Evolutionary conservation across 2,797 vertebrate species (phyloP), one percentile per base, ranked within the genome.

Genomic region (Babyrousa celebensis): DNA sequence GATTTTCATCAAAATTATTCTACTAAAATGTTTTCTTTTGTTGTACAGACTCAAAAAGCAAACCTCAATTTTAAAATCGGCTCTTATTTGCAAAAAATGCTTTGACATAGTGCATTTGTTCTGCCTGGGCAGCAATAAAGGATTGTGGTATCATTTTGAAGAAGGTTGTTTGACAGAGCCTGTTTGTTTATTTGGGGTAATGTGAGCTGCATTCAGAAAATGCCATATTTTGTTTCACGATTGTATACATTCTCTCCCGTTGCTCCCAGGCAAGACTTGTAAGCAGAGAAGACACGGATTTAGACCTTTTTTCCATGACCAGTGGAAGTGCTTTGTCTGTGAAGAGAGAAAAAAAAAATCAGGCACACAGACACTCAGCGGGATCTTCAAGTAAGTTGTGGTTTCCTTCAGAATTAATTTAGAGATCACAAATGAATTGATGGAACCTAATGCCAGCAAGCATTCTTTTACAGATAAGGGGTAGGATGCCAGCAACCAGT

Each of bases 151-250:
- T 99, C 98, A 98, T 98, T 98, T 98, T 98, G 98, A 98, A 98
- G 98, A 98, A 98, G 98, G 98, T 98, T 99, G 98, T 99, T 99
- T 99, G 98, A 99, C 98, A 99, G 98, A 98, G 98, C 89, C 98
- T 98, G 98, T 99, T 99, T 99, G 98, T 99, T 98, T 99, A 98
- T 98, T 98, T 98, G 98, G 97, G 95, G 98, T 99, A 99, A 99
- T 98, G 97, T 99, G 99, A 99, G 98, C 98, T 98, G 98, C 98
- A 97, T 98, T 98, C 98, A 99, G 98, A 99, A 98, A 98, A 98
- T 98, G 98, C 98, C 98, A 98, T 98, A 98, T 99, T 98, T 99
- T 98, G 98, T 98, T 99, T 99, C 99, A 98, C 98, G 98, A 98
- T 98, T 99, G 98, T 99, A 98, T 98, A 98, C 98, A 98, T 98